Evolutionary conservation across 2,797 vertebrate genomes (phyloP), one percentile per base, ranked within the genome.

Genomic region (Mus spretus): DNA sequence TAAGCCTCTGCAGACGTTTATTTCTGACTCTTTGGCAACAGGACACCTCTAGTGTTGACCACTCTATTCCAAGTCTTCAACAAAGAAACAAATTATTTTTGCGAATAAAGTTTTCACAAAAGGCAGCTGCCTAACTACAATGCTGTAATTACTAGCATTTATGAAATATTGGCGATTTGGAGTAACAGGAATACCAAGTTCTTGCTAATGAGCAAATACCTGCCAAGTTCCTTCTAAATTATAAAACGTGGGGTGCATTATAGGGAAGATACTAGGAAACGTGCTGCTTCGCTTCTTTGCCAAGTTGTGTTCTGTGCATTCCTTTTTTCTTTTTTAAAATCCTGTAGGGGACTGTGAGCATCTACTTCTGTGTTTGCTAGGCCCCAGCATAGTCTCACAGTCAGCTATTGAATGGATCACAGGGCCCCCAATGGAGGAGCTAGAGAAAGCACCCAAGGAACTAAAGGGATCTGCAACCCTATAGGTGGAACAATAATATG

Each of bases 231-330:
- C 9, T 67, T 89, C 44, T 24, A 40, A 61, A 55, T 26, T 17
- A 14, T n/a, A 34, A 74, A 84, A 79, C 37, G 31, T 4, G 91
- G 53, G 26, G 5, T 37, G 12, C 20, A 37, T 67, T 74, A 28
- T 82, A 63, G 28, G 15, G 20, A 94, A 87, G 19, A 63, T 7
- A 3, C 3, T 65, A 26, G 28, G 50, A 91, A 87, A 77, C 59
- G 90, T 4, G 6, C 37, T 47, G 13, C 47, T 13, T 88, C 14
- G 31, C 85, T 22, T 61, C 50, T 74, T 31, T 78, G 55, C 37
- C 87, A 85, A 77, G 92, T 90, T 79, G 50, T 92, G 78, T 96
- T 92, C 78, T 61, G 26, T 53, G 10, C 37, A 83, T 44, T 77
- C 10, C 40, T 44, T 91, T 72, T 47, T 47, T 47, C 7, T 47